Percentiles rank a stretch among this genome's conserved stretches.
These are phyloP conservation scores for Callipepla californica DNA, from an alignment of 2,113 vertebrate species.

Conservation along the genomic window DNA sequence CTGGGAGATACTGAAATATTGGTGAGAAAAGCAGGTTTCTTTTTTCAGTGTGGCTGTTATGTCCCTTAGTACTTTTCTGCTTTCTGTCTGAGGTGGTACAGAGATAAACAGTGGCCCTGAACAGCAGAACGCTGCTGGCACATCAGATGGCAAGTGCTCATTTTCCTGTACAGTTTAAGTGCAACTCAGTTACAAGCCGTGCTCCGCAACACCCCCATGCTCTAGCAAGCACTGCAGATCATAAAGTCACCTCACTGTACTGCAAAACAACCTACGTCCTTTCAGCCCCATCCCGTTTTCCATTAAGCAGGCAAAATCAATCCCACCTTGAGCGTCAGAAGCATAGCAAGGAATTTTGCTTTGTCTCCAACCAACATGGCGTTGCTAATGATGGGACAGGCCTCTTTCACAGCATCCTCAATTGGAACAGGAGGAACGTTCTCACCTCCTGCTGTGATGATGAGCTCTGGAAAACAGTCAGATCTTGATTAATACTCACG, in stretches of 20 bases:
- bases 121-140: not conserved
- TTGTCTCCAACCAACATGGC: slow-evolving; percentile 92
- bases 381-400: slow-evolving; percentile 90
- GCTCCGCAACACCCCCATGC: accelerated
- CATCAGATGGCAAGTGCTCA: accelerated
- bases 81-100: not conserved
- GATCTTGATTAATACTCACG: not conserved
- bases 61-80: not conserved
- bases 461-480: slow-evolving; percentile 83
- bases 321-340: slow-evolving; percentile 90
- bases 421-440: slow-evolving; percentile 88
- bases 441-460: slow-evolving; percentile 93
- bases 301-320: not conserved
- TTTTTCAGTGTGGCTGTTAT: not conserved
- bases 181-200: not conserved
- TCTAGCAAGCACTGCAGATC: accelerated
- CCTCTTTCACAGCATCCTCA: slow-evolving; percentile 87
- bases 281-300: not conserved
- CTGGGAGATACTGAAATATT: accelerated
- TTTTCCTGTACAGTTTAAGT: not conserved
- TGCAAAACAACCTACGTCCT: not conserved
- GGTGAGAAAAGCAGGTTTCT: not conserved
- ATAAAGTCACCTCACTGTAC: accelerated
- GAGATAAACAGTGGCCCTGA: not conserved
- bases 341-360: slow-evolving; percentile 89